phyloP scores from a whole-genome alignment of 2,113 vertebrate species.

The Antechinus flavipes region DNA sequence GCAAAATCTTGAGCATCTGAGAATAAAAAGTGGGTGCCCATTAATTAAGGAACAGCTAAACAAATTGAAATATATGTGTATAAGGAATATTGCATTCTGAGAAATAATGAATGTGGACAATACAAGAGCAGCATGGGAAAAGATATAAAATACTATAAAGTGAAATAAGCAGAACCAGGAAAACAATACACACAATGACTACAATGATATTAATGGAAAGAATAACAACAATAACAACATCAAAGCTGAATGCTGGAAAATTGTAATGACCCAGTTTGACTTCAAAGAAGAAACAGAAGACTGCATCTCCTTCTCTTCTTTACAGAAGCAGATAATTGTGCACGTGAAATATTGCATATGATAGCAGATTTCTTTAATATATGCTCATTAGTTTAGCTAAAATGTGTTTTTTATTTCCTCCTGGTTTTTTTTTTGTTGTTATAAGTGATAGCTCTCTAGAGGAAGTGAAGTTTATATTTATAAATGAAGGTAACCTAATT shows the following conservation, averaged over 20 bases:
- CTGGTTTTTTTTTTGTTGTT: background rate
- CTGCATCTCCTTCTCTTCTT: background rate
- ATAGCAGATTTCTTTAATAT: background rate
- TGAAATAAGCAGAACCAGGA: background rate
- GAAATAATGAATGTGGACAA: background rate
- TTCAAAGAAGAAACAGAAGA: background rate
- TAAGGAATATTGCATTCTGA: background rate
- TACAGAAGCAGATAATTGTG: background rate
- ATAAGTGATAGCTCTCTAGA: background rate
- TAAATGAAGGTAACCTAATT: background rate
- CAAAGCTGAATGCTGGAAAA: background rate
- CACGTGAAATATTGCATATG: background rate
- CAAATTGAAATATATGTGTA: background rate
- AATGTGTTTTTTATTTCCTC: background rate
- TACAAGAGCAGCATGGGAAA: background rate
- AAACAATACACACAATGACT: background rate
- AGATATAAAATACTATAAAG: background rate
- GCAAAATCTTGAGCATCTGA: background rate
- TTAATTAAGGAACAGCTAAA: background rate
- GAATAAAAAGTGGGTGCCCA: background rate
- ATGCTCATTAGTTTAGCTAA: background rate
- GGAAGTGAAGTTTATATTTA: background rate
- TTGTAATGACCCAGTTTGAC: background rate
- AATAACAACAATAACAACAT: background rate
- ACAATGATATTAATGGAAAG: background rate